Evolutionary conservation across 2,888 invertebrate species (phyloP), one percentile per base, ranked within the genome.

Genomic region (Macrophya annulata): DNA sequence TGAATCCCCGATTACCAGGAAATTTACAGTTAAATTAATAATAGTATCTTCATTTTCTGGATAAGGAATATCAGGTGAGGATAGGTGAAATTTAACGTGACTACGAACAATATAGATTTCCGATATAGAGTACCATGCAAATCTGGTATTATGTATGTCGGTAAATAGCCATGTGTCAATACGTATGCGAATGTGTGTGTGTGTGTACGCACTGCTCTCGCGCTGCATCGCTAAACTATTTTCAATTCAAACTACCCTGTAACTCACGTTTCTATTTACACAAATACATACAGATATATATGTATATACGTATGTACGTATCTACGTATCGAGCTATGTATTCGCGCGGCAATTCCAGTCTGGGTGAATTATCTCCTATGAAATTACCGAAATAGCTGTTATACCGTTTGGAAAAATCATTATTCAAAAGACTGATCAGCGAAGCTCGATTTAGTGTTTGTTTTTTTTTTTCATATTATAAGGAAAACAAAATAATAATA

Each of bases 141-240:
- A 81, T 81, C 81, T 62, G 43, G 37, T 81, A 62, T 81, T 62
- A 81, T 81, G 62, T 51, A 81, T 62, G 81, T 81, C 48, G 81
- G 21, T 43, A 62, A 81, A 81, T 81, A 81, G 62, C 81, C 17
- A 8, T 40, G 79, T 79, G 79, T 59, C 55, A 40, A 79, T 59
- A 59, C 21, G 31, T 15, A 21, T 8, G 25, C 59, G 21, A 21
- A 81, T 62, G 21, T 43, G 37, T 62, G 37, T 55, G 62, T 62
- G 21, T 43, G 37, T 62, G 37, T 55, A 77, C 43, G 31, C 45
- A 31, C 74, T 45, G 45, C 45, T 74, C 43, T 45, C 10, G 10
- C n/a, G 81, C 43, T 40, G 62, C 40, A 81, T 62, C 40, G 25
- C 55, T 51, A 37, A 48, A 55, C 81, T 81, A 81, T 81, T 81